phyloP scores from a whole-genome alignment of 2,797 vertebrate species.

The Chloroceryle amazona region DNA sequence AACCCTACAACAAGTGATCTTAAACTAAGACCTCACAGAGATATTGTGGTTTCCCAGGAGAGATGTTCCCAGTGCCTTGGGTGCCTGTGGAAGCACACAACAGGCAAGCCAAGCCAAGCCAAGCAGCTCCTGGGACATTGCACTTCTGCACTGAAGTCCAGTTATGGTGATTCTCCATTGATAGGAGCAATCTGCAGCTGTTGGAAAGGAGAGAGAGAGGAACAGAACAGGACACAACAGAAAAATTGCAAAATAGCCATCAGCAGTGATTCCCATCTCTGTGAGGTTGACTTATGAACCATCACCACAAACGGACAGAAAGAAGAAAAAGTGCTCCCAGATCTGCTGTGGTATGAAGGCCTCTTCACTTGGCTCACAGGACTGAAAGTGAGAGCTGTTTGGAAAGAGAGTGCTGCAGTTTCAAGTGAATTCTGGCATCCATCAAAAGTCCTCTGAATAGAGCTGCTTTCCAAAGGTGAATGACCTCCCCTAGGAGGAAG shows the following conservation, averaged over 20 bases:
- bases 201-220: background rate
- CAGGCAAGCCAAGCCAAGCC: background rate
- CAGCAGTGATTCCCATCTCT: background rate
- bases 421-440: background rate
- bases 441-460: background rate
- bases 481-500: background rate
- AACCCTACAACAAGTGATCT: background rate
- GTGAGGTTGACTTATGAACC: background rate
- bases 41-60: background rate
- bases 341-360: background rate
- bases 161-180: background rate
- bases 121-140: background rate
- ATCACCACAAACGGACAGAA: background rate
- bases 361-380: background rate
- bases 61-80: background rate
- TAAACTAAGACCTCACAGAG: background rate
- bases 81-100: background rate
- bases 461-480: background rate
- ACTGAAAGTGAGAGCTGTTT: background rate
- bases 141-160: background rate
- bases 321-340: background rate
- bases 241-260: background rate
- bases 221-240: background rate
- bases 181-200: background rate
- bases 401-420: background rate